Base-by-base conservation (phyloP, 2,888 invertebrate genomes). In the Pheosia gnoma region DNA sequence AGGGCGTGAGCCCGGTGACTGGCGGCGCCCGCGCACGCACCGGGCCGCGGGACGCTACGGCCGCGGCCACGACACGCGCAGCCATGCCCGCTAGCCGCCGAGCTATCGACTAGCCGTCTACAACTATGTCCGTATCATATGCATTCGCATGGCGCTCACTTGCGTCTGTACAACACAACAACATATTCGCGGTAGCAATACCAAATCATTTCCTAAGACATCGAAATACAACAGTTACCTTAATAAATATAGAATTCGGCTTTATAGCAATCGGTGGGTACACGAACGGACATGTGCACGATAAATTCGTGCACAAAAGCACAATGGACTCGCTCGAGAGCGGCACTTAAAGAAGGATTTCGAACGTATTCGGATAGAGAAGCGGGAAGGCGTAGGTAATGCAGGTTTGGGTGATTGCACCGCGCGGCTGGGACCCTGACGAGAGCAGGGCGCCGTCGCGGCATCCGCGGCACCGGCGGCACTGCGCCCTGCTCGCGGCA, bases 1-100 rank as follows among this genome's bases (percentile, higher is more conserved):
- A 77, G 78, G 81, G 82, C 85, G 88, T 88, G 84, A 90, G 83
- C 86, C 83, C 75, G 75, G 62, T 62, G 66, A 62, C 65, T 58
- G 59, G 63, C 60, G 59, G 60, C 57, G 60, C 59, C 63, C 59
- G 61, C 71, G 70, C 66, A 8, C 41, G 59, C 57, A 37, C 37
- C 53, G 10, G 38, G 69, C 66, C 67, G 62, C 71, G 70, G 54
- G 25, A 3, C 52, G 52, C 52, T 4, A 5, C 52, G 10, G 52
- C 36, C 41, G 3, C 39, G 54, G 54, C 54, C 38, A 38, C 38
- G 41, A 39, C 25, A 9, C 53, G 36, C 53, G 53, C 53, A 37
- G 11, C 53, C 25, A 36, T 36, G n/a, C 51, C 37, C 11, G 37
- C 25, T 37, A 53, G 8, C 36, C 13, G 25, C 36, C 53, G 37